Percentiles rank a stretch among this genome's conserved stretches.
Evolutionary conservation across 2,113 vertebrate species (phyloP).

Genomic region (Rynchops niger): DNA sequence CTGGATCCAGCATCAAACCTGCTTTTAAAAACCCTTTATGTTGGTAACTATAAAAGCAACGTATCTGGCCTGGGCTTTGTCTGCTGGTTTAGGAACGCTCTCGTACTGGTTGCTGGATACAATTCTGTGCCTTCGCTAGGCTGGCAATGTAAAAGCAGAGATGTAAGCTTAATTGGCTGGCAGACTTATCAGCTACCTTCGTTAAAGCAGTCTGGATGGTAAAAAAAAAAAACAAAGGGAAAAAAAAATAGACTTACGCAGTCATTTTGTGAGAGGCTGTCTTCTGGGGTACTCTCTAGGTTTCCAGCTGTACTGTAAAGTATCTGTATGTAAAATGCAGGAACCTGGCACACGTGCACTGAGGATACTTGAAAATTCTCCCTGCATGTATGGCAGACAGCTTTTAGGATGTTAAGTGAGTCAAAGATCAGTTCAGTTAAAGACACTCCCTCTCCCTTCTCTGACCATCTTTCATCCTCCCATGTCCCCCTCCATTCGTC

Average conservation of each 20-base stretch:
- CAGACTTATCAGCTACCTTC: background rate
- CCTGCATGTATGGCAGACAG: slow-evolving; percentile 47
- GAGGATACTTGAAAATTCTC: background rate
- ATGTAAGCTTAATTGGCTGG: background rate
- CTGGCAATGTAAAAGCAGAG: background rate
- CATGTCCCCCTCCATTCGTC: slow-evolving; percentile 75
- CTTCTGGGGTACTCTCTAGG: background rate
- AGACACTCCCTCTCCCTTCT: slow-evolving; percentile 78
- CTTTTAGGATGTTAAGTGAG: slow-evolving; percentile 42
- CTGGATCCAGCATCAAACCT: slow-evolving; percentile 38
- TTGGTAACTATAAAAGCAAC: background rate
- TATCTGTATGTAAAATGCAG: background rate
- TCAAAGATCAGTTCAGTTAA: slow-evolving; percentile 73
- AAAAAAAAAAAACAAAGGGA: background rate
- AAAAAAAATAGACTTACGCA: background rate
- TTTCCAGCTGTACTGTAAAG: background rate
- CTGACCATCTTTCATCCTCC: slow-evolving; percentile 76
- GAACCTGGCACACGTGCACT: background rate
- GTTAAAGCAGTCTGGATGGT: background rate
- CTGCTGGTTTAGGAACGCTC: background rate
- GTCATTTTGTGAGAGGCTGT: background rate
- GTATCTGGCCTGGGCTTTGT: background rate
- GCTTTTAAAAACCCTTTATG: background rate
- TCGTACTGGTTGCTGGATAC: background rate
- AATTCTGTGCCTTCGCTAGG: background rate